A percentile compares a stretch with the other conserved stretches of the same genome.
Evolutionary conservation across 2,113 vertebrate species (phyloP).

Genomic region (Trematomus loennbergii): DNA sequence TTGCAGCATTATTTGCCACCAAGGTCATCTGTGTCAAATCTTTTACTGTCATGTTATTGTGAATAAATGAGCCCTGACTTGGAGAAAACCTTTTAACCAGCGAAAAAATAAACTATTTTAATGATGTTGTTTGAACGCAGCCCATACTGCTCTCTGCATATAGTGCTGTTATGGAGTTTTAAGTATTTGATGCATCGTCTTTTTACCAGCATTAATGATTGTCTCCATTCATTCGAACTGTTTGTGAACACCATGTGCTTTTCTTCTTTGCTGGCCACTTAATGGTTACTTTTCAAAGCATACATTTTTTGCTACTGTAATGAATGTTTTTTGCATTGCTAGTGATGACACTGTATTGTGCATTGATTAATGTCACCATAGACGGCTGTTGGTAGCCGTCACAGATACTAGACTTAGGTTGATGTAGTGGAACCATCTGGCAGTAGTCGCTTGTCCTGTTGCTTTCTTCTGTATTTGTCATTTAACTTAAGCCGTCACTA

Average conservation of each 20-base stretch:
- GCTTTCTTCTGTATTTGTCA: conserved; percentile 67
- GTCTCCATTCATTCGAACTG: conserved; percentile 58
- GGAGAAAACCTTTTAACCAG: conserved; percentile 61
- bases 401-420: conserved; percentile 60
- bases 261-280: conserved; percentile 54
- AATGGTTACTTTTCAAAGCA: conserved; percentile 56
- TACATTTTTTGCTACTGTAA: conserved; percentile 61
- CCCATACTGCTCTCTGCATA: conserved; percentile 50
- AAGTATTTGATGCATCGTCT: conserved; percentile 39
- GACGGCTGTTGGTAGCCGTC: conserved; percentile 48
- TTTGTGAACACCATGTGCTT: conserved; percentile 64
- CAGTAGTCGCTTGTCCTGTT: conserved; percentile 70
- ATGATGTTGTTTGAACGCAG: conserved; percentile 37
- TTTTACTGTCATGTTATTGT: conserved; percentile 51
- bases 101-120: conserved; percentile 34
- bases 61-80: conserved; percentile 40
- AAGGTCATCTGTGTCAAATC: conserved; percentile 46
- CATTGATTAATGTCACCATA: conserved; percentile 54
- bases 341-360: conserved; percentile 73
- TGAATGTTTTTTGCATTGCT: conserved; percentile 77
- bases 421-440: conserved; percentile 67
- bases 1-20: conserved; percentile 26
- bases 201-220: conserved; percentile 65
- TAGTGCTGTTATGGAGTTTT: conserved; percentile 50
- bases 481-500: conserved; percentile 62